Percentiles rank a stretch among this genome's conserved stretches.
These are phyloP conservation scores for Patella caerulea DNA, from an alignment of 2,888 invertebrate species.

Conservation along the genomic window DNA sequence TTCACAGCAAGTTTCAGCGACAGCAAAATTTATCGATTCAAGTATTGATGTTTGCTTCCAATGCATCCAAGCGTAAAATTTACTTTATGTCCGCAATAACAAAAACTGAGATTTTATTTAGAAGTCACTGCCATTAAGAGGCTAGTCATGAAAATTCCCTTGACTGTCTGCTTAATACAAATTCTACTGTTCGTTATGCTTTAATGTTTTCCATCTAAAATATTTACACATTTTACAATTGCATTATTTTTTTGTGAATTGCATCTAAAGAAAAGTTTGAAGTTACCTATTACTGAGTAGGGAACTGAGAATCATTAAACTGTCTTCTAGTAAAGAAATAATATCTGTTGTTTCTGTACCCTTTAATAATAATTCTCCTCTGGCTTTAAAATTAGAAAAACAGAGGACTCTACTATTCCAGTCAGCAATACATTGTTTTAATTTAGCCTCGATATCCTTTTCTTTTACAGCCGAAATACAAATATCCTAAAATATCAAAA, in stretches of 20 bases:
- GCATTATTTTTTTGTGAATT: neutral
- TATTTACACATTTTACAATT: neutral
- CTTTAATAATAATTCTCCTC: constrained; percentile 86
- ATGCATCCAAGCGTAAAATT: too few species aligned
- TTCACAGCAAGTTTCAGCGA: too few species aligned
- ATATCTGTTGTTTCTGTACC: constrained; percentile 79
- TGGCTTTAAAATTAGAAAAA: constrained; percentile 83
- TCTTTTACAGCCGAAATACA: constrained; percentile 92
- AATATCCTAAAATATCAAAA: constrained; percentile 77
- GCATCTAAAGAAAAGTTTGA: neutral
- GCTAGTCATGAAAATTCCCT: too few species aligned
- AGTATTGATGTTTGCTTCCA: too few species aligned
- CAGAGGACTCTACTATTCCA: constrained; percentile 83
- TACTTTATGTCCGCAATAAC: too few species aligned
- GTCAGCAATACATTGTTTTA: constrained; percentile 84
- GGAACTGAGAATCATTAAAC: constrained; percentile 88
- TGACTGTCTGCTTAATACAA: too few species aligned
- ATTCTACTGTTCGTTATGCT: neutral
- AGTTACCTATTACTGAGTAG: constrained; percentile 84
- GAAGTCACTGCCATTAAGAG: too few species aligned
- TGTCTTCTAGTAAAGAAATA: constrained; percentile 85
- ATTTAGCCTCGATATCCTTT: constrained; percentile 89
- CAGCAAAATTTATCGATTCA: too few species aligned
- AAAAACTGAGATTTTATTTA: too few species aligned
- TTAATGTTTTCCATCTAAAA: neutral